These are phyloP conservation scores for Orchesella flavescens DNA, from an alignment of 2,888 invertebrate species.

Conservation along the genomic window DNA sequence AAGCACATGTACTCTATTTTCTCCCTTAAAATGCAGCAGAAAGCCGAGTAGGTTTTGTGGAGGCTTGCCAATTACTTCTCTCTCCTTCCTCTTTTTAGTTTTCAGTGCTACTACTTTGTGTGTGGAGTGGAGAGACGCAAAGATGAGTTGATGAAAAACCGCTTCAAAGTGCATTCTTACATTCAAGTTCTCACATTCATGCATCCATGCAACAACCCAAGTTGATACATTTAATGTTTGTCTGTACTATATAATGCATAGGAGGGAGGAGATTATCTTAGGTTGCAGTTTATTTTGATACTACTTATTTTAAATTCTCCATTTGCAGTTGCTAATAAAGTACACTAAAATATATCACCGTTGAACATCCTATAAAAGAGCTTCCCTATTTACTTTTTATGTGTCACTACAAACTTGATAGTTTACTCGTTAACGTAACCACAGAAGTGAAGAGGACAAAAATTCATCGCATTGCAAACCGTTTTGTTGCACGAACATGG, in stretches of 20 bases:
- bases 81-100: no score
- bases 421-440: conserved; percentile 31
- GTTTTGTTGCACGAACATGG: conserved; percentile 19
- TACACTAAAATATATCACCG: conserved; percentile 1
- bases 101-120: conserved; percentile 1
- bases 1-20: conserved; percentile 4
- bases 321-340: conserved; percentile 8
- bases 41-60: conserved; percentile 24
- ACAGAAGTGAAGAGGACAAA: conserved; percentile 18
- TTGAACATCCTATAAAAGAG: neutral
- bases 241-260: no score
- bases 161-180: conserved; percentile 38
- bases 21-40: neutral
- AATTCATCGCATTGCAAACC: conserved; percentile 32
- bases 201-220: conserved; percentile 48
- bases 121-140: neutral
- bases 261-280: no score
- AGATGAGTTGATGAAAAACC: neutral
- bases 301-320: neutral
- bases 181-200: conserved; percentile 46
- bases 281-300: conserved; percentile 6
- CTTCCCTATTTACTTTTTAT: conserved; percentile 22
- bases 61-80: conserved; percentile 31
- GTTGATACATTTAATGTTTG: neutral
- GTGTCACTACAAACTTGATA: conserved; percentile 35